phyloP scores from a whole-genome alignment of 92 coral and sea anemone species.

The Umimayanthus chanpuru region DNA sequence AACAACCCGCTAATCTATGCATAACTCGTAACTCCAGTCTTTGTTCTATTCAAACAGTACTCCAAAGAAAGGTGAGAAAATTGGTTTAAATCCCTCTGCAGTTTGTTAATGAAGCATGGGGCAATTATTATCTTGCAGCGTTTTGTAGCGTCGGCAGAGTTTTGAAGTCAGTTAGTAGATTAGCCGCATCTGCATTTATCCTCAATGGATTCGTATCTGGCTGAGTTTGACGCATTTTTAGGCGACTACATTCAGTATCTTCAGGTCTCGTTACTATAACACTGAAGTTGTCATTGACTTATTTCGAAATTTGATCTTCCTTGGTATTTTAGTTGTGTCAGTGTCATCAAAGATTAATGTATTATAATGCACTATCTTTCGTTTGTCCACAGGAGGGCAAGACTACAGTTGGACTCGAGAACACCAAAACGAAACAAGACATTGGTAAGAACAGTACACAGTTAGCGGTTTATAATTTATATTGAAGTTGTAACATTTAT shows the following conservation, averaged over 20 bases:
- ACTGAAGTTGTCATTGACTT: background rate
- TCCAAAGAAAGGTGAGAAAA: background rate
- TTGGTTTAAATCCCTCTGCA: background rate
- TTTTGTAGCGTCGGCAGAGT: background rate
- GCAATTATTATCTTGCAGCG: background rate
- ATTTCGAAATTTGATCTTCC: background rate
- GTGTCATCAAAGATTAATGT: background rate
- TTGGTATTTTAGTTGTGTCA: background rate
- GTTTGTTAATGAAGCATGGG: background rate
- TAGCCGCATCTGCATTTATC: background rate
- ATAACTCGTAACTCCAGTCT: background rate
- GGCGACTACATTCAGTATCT: conserved; percentile 18
- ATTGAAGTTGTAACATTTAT: background rate
- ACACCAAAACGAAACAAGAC: conserved; percentile 76
- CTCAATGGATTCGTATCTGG: conserved; percentile 35
- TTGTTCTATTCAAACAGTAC: conserved; percentile 13
- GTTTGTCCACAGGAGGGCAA: conserved; percentile 79
- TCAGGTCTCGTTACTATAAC: background rate
- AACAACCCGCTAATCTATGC: conserved; percentile 3
- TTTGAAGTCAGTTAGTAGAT: background rate
- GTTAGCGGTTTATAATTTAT: background rate
- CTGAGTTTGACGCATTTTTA: conserved; percentile 25
- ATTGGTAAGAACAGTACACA: conserved; percentile 63
- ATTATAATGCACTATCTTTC: background rate
- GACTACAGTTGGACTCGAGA: conserved; percentile 89